These are phyloP conservation scores for Sturmia bella DNA, from an alignment of 2,888 invertebrate genomes.

Conservation along the genomic window DNA sequence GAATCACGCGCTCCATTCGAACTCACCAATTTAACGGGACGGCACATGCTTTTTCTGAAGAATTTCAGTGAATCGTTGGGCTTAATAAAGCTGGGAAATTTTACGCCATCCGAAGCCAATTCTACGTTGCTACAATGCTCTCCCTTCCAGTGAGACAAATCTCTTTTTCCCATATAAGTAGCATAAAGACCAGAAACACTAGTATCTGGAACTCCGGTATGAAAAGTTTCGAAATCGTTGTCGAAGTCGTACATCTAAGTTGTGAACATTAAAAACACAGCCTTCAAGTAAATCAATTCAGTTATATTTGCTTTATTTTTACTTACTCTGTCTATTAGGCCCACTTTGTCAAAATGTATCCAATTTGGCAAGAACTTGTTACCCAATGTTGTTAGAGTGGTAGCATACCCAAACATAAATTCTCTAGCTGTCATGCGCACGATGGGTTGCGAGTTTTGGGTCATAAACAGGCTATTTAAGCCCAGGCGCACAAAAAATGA, in stretches of 20 bases:
- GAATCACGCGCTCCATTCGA: neutral
- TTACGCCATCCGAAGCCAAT: constrained; percentile 92
- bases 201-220: constrained; percentile 86
- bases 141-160: constrained; percentile 90
- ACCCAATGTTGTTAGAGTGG: constrained; percentile 91
- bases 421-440: constrained; percentile 91
- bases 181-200: constrained; percentile 87
- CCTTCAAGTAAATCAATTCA: too few species aligned
- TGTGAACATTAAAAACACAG: neutral
- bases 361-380: constrained; percentile 91
- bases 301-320: neutral
- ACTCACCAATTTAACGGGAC: constrained; percentile 90
- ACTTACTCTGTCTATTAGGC: constrained; percentile 92
- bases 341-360: constrained; percentile 93
- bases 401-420: constrained; percentile 94
- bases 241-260: constrained; percentile 92
- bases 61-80: constrained; percentile 88
- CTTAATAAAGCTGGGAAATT: constrained; percentile 88
- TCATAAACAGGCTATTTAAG: constrained; percentile 87
- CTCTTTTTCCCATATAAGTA: constrained; percentile 87
- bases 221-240: constrained; percentile 90
- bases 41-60: constrained; percentile 92
- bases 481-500: constrained; percentile 86
- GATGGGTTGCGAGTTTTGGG: constrained; percentile 87
- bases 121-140: constrained; percentile 89